These are phyloP conservation scores for Loris lydekkerianus DNA, from an alignment of 2,797 vertebrate species.

Conservation along the genomic window DNA sequence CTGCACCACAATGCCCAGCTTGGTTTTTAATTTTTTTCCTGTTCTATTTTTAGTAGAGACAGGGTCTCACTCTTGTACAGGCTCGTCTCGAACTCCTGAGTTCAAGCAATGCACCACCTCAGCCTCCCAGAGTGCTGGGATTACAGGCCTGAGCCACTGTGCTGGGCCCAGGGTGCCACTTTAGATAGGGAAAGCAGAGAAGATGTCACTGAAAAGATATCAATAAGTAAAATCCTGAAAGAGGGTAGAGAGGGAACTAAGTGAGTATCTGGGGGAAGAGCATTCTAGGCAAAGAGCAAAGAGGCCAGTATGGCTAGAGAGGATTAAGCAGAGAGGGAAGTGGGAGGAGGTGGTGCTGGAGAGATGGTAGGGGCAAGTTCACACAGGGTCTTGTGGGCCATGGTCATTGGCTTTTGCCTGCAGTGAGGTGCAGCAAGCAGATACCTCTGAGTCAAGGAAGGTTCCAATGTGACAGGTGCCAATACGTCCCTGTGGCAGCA, in stretches of 20 bases:
- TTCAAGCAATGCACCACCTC: no score
- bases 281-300: background rate
- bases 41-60: no score
- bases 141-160: no score
- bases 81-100: no score
- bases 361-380: background rate
- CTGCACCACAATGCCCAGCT: no score
- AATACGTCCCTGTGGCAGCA: background rate
- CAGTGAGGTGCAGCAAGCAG: background rate
- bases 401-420: background rate
- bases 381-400: background rate
- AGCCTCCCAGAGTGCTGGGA: no score
- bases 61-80: no score
- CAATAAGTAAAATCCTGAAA: background rate
- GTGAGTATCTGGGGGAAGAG: background rate
- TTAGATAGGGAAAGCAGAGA: background rate
- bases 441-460: background rate
- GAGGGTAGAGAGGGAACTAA: background rate
- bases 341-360: background rate
- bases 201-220: constrained; percentile 3
- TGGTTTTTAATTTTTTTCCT: no score
- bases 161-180: no score
- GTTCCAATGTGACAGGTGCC: background rate
- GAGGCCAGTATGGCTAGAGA: background rate
- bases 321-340: background rate